Conservation (phyloP, 2,113 vertebrate species). For the Brachyistius frenatus region DNA sequence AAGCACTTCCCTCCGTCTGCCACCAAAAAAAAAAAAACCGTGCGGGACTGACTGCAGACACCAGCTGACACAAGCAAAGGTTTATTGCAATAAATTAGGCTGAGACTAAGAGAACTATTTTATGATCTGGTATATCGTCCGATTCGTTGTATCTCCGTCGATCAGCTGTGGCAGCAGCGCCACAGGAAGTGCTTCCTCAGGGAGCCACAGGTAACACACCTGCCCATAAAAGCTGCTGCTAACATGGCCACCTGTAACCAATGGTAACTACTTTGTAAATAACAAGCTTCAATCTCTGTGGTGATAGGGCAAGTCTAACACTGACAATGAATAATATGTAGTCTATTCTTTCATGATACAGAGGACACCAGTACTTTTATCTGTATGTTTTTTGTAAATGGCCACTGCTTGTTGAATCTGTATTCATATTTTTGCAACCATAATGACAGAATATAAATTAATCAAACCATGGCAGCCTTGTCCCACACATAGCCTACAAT, state of each 20-base stretch:
- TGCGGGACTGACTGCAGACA: slow-evolving; percentile 1
- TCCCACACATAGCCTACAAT: too few relatives aligned
- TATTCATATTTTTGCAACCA: too few relatives aligned
- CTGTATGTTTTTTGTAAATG: too few relatives aligned
- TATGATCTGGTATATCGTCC: slow-evolving; percentile 2
- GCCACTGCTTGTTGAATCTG: too few relatives aligned
- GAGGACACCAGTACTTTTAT: too few relatives aligned
- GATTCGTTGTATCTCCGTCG: slow-evolving; percentile 8
- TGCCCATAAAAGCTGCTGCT: slow-evolving; percentile 56
- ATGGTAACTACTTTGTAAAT: background rate
- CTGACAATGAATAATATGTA: too few relatives aligned
- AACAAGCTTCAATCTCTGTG: background rate
- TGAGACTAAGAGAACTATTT: background rate
- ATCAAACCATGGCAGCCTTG: too few relatives aligned
- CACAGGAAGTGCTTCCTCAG: slow-evolving; percentile 49
- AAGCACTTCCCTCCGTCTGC: slow-evolving; percentile 60
- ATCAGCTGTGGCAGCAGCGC: slow-evolving; percentile 2
- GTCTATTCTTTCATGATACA: too few relatives aligned
- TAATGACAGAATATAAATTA: too few relatives aligned
- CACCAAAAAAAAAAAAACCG: slow-evolving; percentile 2
- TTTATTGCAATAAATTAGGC: background rate
- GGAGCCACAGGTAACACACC: slow-evolving; percentile 84
- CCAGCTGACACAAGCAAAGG: slow-evolving; percentile 2
- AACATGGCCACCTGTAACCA: slow-evolving; percentile 63
- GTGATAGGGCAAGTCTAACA: background rate